Evolutionary conservation across 2,113 vertebrate genomes (phyloP).

Genomic region (Plecotus auritus): DNA sequence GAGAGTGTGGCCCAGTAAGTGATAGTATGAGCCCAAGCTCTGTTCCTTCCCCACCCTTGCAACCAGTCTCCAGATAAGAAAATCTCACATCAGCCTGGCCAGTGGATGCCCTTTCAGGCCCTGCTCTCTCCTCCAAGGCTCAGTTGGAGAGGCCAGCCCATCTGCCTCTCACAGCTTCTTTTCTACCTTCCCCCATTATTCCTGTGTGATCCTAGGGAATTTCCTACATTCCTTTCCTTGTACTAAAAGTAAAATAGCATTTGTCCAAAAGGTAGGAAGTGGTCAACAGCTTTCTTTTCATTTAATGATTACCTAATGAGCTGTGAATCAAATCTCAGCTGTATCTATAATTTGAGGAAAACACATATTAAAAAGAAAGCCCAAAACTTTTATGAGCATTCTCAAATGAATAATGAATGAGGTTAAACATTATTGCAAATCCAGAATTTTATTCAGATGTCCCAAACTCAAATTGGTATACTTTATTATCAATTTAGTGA

Average conservation of each 20-base stretch:
- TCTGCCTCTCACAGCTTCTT: background rate
- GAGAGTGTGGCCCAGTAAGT: background rate
- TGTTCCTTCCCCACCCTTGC: background rate
- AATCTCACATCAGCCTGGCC: background rate
- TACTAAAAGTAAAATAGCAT: slow-evolving; percentile 19
- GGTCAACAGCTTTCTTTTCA: background rate
- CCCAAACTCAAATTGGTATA: background rate
- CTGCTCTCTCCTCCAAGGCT: background rate
- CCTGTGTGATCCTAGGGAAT: background rate
- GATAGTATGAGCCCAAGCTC: background rate
- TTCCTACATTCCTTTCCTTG: background rate
- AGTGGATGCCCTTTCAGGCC: background rate
- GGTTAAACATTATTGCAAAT: slow-evolving; percentile 14
- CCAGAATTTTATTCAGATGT: slow-evolving; percentile 15
- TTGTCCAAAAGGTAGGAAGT: background rate
- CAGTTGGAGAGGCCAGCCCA: background rate
- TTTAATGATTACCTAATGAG: background rate
- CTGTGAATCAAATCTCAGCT: background rate
- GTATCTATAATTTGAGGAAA: background rate
- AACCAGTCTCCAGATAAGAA: background rate
- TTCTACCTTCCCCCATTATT: background rate
- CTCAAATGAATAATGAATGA: slow-evolving; percentile 16
- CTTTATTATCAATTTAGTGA: background rate
- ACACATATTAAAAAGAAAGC: slow-evolving; percentile 12
- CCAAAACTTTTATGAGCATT: background rate